phyloP scores from a whole-genome alignment of 2,888 invertebrate genomes.

The Diloba caeruleocephala region DNA sequence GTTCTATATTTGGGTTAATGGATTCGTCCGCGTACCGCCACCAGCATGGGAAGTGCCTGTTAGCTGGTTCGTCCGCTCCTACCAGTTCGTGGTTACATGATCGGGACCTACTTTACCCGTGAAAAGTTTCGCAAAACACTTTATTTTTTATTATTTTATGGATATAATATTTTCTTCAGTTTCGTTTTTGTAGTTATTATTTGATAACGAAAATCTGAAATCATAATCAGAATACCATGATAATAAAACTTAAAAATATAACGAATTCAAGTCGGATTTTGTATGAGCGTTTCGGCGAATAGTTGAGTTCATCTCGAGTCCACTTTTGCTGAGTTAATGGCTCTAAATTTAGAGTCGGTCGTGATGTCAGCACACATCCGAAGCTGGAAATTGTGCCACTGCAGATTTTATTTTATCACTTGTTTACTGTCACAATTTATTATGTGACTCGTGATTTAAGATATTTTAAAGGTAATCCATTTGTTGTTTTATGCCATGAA shows the following conservation, averaged over 20 bases:
- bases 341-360: constrained; percentile 71
- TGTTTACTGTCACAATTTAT: constrained; percentile 43
- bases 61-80: constrained; percentile 74
- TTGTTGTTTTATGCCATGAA: no score
- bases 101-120: constrained; percentile 49
- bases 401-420: constrained; percentile 56
- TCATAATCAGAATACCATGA: not conserved
- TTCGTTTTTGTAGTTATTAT: not conserved
- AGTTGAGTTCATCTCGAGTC: constrained; percentile 55
- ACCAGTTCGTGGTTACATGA: constrained; percentile 61
- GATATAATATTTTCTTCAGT: no score
- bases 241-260: not conserved
- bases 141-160: not conserved
- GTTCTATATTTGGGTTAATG: constrained; percentile 89
- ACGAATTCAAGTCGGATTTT: constrained; percentile 2
- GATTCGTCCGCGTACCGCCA: constrained; percentile 85
- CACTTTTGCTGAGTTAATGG: constrained; percentile 72
- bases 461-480: no score
- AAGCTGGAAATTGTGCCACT: constrained; percentile 71
- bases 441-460: constrained; percentile 21
- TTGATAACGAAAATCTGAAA: not conserved
- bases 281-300: constrained; percentile 41
- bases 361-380: constrained; percentile 74
- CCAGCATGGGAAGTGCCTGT: constrained; percentile 86
- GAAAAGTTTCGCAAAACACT: constrained; percentile 8